Evolutionary conservation across 2,113 vertebrate genomes (phyloP), one percentile per base, ranked within the genome.

Genomic region (Agelaius tricolor): DNA sequence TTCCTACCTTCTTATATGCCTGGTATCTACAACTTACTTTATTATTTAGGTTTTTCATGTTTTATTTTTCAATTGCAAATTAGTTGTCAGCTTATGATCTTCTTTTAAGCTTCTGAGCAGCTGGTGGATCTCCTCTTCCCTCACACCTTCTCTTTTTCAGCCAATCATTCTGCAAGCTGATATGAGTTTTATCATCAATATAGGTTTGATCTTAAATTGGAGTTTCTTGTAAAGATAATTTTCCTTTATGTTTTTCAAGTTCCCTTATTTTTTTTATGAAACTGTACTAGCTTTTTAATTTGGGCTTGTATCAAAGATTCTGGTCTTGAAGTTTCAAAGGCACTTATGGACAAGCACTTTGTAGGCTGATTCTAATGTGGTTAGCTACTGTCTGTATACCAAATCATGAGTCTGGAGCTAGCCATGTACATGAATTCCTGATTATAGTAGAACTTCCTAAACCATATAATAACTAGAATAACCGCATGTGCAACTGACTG

Each of bases 121-220:
- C 20, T 67, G 7, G 18, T 27, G 8, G n/a, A 66, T 58, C 15
- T 81, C 55, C 3, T 57, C 9, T 61, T 75, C 28, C 35, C 76
- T 76, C 39, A 18, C 24, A 33, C 2, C 3, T n/a, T 58, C 12
- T 59, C 13, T 62, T 72, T 72, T 62, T 26, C 47, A 82, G 5
- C 3, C 19, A 52, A 7, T 51, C 1, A 0, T 4, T 83, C 24
- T 61, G 10, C 0, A 0, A 71, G 5, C 8, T 68, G 4, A 1
- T 62, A 21, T 12, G 12, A 87, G 4, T 24, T 61, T 89, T 75
- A 14, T 68, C 21, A 37, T 54, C 22, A 58, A 0, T 26, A 18
- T 47, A 47, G 4, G 7, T 72, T 94, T 88, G 49, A 54, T 54
- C 30, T 83, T 41, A 62, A 79, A 10, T 5, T 71, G 7, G 16